Evolutionary conservation across 2,113 vertebrate genomes (phyloP).

Genomic region (Mesitornis unicolor): DNA sequence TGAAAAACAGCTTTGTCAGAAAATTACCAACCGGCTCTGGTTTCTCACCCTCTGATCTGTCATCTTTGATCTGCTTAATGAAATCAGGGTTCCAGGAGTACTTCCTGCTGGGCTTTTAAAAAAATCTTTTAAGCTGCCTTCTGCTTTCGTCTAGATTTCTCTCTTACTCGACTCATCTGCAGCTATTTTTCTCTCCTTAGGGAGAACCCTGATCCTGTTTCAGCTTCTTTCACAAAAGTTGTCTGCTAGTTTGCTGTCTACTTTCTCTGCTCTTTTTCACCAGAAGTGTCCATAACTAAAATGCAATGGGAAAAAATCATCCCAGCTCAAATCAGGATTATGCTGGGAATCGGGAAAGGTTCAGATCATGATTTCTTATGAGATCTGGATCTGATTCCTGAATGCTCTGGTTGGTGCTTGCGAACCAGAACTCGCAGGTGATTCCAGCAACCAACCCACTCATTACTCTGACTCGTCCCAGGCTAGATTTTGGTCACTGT

Average conservation of each 20-base stretch:
- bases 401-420: background rate
- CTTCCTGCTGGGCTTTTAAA: conserved; percentile 22
- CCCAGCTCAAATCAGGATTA: background rate
- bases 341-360: background rate
- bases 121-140: conserved; percentile 9
- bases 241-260: conserved; percentile 23
- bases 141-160: background rate
- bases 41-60: conserved; percentile 20
- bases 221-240: conserved; percentile 7
- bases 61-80: conserved; percentile 47
- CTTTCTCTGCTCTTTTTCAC: background rate
- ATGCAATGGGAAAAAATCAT: background rate
- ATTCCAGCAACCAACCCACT: background rate
- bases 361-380: background rate
- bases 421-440: background rate
- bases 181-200: conserved; percentile 38
- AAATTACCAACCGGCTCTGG: conserved; percentile 12
- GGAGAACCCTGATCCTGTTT: conserved; percentile 32
- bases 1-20: background rate
- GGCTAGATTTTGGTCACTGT: background rate
- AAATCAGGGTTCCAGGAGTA: conserved; percentile 2
- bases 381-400: background rate
- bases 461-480: background rate
- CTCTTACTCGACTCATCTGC: background rate
- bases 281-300: background rate